phyloP scores from a whole-genome alignment of 2,797 vertebrate genomes.

The Oreortyx pictus region DNA sequence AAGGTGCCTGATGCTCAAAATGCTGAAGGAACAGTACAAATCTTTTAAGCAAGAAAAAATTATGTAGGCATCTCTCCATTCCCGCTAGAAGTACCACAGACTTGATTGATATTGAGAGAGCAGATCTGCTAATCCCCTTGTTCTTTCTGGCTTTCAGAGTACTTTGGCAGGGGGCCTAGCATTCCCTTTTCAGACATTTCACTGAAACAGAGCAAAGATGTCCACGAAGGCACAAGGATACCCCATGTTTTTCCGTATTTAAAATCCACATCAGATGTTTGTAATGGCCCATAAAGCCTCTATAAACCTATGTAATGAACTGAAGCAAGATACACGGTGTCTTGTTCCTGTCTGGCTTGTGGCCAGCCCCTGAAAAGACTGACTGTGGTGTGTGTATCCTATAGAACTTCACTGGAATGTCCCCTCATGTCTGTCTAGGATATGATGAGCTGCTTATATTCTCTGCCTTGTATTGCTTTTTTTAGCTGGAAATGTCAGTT shows the following conservation, averaged over 20 bases:
- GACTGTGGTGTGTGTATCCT: neutral
- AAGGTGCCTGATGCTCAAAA: neutral
- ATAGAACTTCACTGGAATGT: fast-evolving
- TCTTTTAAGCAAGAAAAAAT: neutral
- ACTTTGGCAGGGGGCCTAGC: neutral
- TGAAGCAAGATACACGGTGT: neutral
- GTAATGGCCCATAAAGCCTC: constrained; percentile 50
- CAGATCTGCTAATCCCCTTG: neutral
- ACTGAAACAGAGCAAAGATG: neutral
- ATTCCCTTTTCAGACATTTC: neutral
- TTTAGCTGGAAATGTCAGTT: neutral
- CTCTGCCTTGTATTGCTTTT: neutral
- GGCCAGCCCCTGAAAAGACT: neutral
- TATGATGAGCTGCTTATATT: neutral
- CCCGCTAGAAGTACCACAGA: neutral
- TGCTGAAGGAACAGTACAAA: neutral
- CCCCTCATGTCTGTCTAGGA: neutral
- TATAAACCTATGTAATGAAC: constrained; percentile 36
- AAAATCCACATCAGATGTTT: neutral
- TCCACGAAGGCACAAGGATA: neutral
- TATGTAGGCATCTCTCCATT: neutral
- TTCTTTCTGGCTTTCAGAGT: neutral
- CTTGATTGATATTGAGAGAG: neutral
- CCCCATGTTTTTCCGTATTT: constrained; percentile 3
- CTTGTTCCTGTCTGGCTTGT: neutral